A percentile compares a stretch with the other conserved stretches of the same genome.
Conservation (phyloP, 2,888 invertebrate species). For the Ectropis crepuscularia region DNA sequence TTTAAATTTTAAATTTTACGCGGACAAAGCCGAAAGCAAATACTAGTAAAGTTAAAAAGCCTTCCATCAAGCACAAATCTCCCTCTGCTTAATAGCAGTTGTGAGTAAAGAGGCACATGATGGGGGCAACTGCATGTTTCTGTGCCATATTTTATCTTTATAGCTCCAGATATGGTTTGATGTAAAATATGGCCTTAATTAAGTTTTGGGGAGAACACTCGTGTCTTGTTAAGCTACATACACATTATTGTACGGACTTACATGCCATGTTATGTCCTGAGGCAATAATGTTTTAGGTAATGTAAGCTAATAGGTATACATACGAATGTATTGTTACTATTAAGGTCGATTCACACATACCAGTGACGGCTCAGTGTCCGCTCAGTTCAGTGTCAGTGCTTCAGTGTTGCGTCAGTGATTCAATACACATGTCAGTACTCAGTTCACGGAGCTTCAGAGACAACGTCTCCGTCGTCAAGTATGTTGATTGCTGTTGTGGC, state of each 20-base stretch:
- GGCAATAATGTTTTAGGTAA: neutral
- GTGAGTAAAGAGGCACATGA: conserved; percentile 15
- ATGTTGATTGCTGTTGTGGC: too few relatives aligned
- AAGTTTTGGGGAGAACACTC: neutral
- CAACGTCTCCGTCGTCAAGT: too few relatives aligned
- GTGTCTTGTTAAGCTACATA: neutral
- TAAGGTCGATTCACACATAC: too few relatives aligned
- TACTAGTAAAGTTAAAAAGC: neutral
- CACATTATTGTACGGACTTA: neutral
- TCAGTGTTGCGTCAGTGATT: too few relatives aligned
- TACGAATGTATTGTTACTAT: too few relatives aligned
- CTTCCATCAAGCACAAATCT: conserved; percentile 1
- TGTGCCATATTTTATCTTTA: conserved; percentile 19
- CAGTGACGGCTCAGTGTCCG: too few relatives aligned
- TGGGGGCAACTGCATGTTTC: conserved; percentile 5
- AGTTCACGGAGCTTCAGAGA: too few relatives aligned
- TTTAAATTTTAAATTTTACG: too few relatives aligned
- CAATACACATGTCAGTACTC: too few relatives aligned
- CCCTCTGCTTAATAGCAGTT: conserved; percentile 18
- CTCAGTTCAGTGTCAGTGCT: too few relatives aligned
- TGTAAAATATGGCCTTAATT: conserved; percentile 13
- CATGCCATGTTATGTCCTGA: neutral
- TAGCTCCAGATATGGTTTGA: conserved; percentile 2
- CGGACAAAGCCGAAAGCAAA: too few relatives aligned
- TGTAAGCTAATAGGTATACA: too few relatives aligned